Evolutionary conservation across 2,888 invertebrate genomes (phyloP).

Genomic region (Crocallis elinguaria): DNA sequence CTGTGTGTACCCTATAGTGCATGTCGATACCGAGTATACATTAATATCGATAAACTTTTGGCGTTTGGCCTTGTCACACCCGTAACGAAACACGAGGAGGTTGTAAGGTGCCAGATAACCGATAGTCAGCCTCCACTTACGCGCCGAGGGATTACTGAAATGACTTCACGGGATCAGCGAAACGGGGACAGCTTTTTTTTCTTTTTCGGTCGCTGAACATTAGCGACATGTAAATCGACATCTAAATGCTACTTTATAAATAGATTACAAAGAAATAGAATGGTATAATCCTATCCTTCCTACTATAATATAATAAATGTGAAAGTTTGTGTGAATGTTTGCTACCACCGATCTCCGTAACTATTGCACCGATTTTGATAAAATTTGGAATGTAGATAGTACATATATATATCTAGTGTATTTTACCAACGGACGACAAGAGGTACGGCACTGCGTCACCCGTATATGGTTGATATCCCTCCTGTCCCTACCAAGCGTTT

Average conservation of each 20-base stretch:
- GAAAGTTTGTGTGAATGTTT: too few species aligned
- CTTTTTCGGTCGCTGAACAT: conserved; percentile 11
- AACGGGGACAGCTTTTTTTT: neutral
- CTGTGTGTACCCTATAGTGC: too few species aligned
- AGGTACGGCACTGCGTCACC: too few species aligned
- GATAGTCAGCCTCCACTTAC: conserved; percentile 24
- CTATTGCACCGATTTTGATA: too few species aligned
- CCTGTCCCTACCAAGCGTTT: too few species aligned
- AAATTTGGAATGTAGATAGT: too few species aligned
- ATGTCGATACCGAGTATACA: neutral
- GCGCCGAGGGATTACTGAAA: conserved; percentile 22
- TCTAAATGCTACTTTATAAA: neutral
- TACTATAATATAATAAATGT: too few species aligned
- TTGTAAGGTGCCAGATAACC: conserved; percentile 31
- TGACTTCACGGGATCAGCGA: conserved; percentile 26
- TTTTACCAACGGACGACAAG: too few species aligned
- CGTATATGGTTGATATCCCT: too few species aligned
- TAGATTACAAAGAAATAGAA: neutral
- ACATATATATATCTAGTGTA: too few species aligned
- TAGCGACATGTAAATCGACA: conserved; percentile 17
- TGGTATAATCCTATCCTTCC: too few species aligned
- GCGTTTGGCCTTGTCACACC: conserved; percentile 4
- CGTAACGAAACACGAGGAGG: conserved; percentile 17
- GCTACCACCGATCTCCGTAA: too few species aligned
- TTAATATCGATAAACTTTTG: conserved; percentile 7